phyloP scores from a whole-genome alignment of 2,888 invertebrate species.

The Perizoma affinitatum region DNA sequence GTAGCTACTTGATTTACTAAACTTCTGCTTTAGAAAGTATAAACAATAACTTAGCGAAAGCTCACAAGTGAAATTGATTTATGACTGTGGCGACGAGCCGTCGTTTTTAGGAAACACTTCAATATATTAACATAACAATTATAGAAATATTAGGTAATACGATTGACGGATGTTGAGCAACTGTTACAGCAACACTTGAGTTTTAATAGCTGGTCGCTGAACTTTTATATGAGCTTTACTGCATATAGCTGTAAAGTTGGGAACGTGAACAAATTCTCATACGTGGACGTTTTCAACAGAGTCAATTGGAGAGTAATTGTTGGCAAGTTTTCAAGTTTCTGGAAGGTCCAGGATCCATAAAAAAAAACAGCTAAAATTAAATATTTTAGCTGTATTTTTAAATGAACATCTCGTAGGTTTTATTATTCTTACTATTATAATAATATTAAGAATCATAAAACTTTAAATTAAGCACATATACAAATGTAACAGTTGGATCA shows the following conservation, averaged over 20 bases:
- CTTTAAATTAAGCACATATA: no score
- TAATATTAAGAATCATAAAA: no score
- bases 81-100: constrained; percentile 63
- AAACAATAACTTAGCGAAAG: constrained; percentile 82
- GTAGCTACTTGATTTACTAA: constrained; percentile 73
- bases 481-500: no score
- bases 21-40: constrained; percentile 75
- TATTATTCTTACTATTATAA: no score
- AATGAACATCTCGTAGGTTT: no score
- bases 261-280: background rate
- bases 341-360: no score
- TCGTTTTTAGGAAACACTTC: constrained; percentile 78
- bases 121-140: constrained; percentile 80
- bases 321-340: no score
- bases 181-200: constrained; percentile 32
- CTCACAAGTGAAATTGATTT: constrained; percentile 81
- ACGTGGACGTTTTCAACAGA: background rate
- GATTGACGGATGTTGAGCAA: constrained; percentile 57
- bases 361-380: no score
- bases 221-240: constrained; percentile 21
- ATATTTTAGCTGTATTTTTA: no score
- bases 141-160: constrained; percentile 69
- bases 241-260: background rate
- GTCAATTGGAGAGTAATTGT: no score
- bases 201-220: constrained; percentile 22